Conservation (phyloP, 35 echinoderm and acorn worm genomes). For the Ptychodera flava region DNA sequence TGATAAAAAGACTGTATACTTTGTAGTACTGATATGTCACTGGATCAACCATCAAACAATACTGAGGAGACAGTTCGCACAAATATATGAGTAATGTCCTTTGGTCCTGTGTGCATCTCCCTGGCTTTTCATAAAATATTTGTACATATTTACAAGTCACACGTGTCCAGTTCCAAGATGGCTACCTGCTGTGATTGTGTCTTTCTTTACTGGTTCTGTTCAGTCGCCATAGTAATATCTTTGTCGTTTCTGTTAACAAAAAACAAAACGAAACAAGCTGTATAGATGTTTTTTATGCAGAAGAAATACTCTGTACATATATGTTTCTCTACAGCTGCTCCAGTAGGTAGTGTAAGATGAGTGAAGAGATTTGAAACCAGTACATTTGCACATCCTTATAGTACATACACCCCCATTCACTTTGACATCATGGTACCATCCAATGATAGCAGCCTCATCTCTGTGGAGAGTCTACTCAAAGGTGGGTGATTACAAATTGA, state of each 20-base stretch:
- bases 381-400: background rate
- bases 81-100: background rate
- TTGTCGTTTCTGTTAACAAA: background rate
- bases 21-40: background rate
- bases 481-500: background rate
- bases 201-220: background rate
- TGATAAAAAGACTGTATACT: too few relatives aligned
- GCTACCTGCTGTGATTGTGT: background rate
- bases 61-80: background rate
- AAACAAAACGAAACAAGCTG: background rate
- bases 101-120: too few relatives aligned
- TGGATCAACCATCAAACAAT: background rate
- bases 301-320: too few relatives aligned
- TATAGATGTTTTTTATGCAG: too few relatives aligned
- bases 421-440: background rate
- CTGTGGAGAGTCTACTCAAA: background rate
- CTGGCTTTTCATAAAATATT: background rate
- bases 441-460: background rate
- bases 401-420: background rate
- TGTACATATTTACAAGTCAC: background rate
- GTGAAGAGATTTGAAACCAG: too few relatives aligned
- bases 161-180: background rate
- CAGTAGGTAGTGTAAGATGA: too few relatives aligned
- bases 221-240: background rate
- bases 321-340: too few relatives aligned